These are phyloP conservation scores for Rhopilema esculentum DNA, from an alignment of 30 jellyfish, hydroid and myxozoan genomes.

Conservation along the genomic window DNA sequence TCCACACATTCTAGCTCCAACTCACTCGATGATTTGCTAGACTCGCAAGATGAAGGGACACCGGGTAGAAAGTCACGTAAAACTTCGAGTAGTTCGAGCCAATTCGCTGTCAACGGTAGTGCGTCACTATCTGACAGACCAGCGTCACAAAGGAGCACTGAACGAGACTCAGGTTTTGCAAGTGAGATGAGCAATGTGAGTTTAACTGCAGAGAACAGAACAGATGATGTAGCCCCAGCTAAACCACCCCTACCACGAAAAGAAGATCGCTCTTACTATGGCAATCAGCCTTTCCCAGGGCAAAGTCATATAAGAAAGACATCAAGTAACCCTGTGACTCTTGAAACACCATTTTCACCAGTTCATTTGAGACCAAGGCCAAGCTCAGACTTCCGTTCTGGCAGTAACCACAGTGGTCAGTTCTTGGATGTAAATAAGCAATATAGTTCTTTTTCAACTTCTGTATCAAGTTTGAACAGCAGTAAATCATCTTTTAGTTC, in stretches of 20 bases:
- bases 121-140: constrained; percentile 25
- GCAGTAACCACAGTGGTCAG: constrained; percentile 32
- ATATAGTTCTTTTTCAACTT: constrained; percentile 25
- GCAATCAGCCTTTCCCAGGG: constrained; percentile 85
- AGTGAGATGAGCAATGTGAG: constrained; percentile 68
- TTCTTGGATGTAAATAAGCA: constrained; percentile 33
- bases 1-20: constrained; percentile 83
- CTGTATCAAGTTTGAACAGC: constrained; percentile 70
- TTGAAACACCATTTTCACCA: constrained; percentile 59
- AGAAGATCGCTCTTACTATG: constrained; percentile 90
- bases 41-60: constrained; percentile 71
- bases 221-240: constrained; percentile 80
- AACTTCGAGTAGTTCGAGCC: constrained; percentile 52
- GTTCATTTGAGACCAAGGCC: constrained; percentile 75
- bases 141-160: constrained; percentile 13
- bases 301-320: constrained; percentile 81
- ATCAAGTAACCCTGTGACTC: constrained; percentile 84
- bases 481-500: constrained; percentile 90
- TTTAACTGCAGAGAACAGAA: constrained; percentile 29
- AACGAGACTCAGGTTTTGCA: constrained; percentile 83
- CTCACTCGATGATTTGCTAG: constrained; percentile 89
- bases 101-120: constrained; percentile 24
- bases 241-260: constrained; percentile 95
- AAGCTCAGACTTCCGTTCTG: constrained; percentile 65
- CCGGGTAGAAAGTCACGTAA: constrained; percentile 56